These are phyloP conservation scores for Tauraco erythrolophus DNA, from an alignment of 2,113 vertebrate genomes.

Conservation along the genomic window DNA sequence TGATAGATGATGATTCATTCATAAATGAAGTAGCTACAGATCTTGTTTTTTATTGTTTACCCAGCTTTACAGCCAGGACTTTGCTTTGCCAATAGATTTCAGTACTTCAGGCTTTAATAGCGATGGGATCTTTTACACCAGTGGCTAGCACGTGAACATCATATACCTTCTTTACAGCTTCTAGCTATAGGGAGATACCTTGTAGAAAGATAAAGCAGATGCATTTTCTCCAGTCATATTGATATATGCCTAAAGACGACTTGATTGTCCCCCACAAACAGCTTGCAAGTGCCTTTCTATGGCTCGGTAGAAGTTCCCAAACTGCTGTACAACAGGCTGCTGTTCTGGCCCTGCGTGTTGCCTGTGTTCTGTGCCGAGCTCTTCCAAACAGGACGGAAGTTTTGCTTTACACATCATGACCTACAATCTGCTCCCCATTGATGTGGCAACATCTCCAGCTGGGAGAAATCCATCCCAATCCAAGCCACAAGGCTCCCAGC, in stretches of 20 bases:
- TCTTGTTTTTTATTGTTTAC: background rate
- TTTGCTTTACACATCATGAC: background rate
- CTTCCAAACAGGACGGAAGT: background rate
- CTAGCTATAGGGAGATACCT: background rate
- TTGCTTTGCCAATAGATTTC: background rate
- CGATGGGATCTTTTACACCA: background rate
- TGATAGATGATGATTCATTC: background rate
- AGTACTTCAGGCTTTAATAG: background rate
- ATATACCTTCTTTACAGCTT: background rate
- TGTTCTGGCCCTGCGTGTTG: background rate
- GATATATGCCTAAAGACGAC: background rate
- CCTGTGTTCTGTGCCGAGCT: background rate
- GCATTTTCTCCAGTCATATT: background rate
- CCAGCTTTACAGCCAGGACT: background rate
- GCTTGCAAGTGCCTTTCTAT: background rate
- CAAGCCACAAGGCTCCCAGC: background rate
- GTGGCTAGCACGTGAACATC: background rate
- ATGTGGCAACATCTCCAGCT: slow-evolving; percentile 16
- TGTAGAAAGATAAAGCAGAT: background rate
- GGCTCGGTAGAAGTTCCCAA: background rate
- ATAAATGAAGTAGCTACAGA: background rate
- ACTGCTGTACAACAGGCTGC: background rate
- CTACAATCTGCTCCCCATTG: background rate
- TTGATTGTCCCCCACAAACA: background rate
- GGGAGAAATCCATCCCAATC: background rate